Base-by-base conservation (phyloP, 2,888 invertebrate genomes). In the Trichopria drosophilae region DNA sequence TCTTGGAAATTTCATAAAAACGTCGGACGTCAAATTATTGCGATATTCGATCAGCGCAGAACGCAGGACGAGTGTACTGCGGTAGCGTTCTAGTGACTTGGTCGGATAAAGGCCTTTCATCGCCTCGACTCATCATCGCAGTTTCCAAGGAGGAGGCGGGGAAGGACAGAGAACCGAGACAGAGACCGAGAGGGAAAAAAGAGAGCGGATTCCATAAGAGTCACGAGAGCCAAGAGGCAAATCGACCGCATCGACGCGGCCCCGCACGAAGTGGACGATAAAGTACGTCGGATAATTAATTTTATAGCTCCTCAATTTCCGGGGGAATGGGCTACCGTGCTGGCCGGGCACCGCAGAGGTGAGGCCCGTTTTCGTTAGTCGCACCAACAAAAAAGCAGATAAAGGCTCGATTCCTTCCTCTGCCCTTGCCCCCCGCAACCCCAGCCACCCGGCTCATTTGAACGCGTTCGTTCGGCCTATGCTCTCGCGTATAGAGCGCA, bases 241-340 rank as follows among this genome's bases (percentile, higher is more conserved):
- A 53, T 50, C 40, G 42, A 56, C 55, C 53, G 55, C 53, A 44
- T 49, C 52, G 47, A 32, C 41, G 50, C 52, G 55, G 50, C 32
- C 13, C 35, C n/a, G n/a, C 54, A 51, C 53, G 55, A 53, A 60
- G 62, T 34, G 37, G 43, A 66, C 69, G 71, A 72, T 73, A 73
- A 73, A 73, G 69, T 66, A 72, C 67, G 65, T 60, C 62, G 65
- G 69, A 73, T 75, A 75, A 75, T 75, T 75, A 74, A 75, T 75
- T 75, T 75, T 74, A 74, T 74, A 71, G 73, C 73, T 71, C 71
- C 69, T 74, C 74, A 74, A 75, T 75, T 73, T 73, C 68, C 69
- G 66, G 69, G 66, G 67, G 72, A 72, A 71, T 71, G 67, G 67
- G 70, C 73, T 73, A 73, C 73, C 67, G 73, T 67, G 62, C 61